A percentile compares a stretch with the other conserved stretches of the same genome.
Conservation (phyloP, 2,113 vertebrate species). For the Brachyistius frenatus region DNA sequence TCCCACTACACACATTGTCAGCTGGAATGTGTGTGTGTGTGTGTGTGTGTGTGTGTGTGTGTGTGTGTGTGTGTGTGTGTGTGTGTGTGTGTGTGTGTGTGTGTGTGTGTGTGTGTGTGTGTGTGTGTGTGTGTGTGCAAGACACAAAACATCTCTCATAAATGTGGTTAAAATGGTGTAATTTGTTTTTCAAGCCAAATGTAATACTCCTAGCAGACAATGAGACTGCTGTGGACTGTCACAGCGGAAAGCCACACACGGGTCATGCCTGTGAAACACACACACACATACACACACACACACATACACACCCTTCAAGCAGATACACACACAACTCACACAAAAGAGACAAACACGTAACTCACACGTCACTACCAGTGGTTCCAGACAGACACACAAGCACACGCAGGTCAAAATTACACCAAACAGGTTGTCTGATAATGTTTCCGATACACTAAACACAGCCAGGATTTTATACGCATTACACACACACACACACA, state of each 20-base stretch:
- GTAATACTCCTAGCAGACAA: conserved; percentile 76
- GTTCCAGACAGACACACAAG: conserved; percentile 50
- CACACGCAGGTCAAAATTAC: conserved; percentile 49
- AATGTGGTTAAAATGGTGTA: conserved; percentile 68
- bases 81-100: conserved; percentile 37
- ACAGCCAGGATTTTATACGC: conserved; percentile 50
- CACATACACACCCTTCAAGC: conserved; percentile 17
- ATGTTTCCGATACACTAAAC: conserved; percentile 71
- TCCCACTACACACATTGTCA: conserved; percentile 38
- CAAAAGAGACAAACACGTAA: not conserved
- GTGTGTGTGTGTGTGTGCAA: conserved; percentile 46
- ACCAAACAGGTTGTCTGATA: conserved; percentile 67
- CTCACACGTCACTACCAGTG: conserved; percentile 9
- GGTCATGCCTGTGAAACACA: conserved; percentile 41
- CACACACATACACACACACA: conserved; percentile 1
- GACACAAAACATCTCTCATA: conserved; percentile 48
- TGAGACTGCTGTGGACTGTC: conserved; percentile 75
- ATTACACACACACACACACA: not conserved
- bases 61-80: conserved; percentile 40
- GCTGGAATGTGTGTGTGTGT: conserved; percentile 42
- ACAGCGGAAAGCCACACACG: conserved; percentile 68
- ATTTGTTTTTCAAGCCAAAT: conserved; percentile 71
- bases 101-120: conserved; percentile 29
- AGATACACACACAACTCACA: conserved; percentile 12
- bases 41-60: conserved; percentile 35